These are phyloP conservation scores for Sakesphorus luctuosus DNA, from an alignment of 2,113 vertebrate species.

Conservation along the genomic window DNA sequence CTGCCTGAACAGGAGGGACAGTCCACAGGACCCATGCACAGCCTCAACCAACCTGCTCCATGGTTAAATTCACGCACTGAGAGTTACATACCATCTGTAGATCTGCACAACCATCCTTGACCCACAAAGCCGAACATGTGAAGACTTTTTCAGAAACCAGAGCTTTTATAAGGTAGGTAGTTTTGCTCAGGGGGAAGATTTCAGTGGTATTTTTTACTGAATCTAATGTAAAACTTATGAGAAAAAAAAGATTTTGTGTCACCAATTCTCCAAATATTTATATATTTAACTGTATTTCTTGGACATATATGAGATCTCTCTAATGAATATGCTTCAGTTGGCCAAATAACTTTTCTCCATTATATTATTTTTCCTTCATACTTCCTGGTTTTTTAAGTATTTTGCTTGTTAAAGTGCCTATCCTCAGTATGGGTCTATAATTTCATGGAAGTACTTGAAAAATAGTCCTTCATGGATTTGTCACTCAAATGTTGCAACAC, in stretches of 20 bases:
- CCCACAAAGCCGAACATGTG: not conserved
- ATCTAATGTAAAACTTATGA: not conserved
- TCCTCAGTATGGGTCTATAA: not conserved
- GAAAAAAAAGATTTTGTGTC: not conserved
- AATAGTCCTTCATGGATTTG: not conserved
- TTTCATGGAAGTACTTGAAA: not conserved
- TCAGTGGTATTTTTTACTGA: not conserved
- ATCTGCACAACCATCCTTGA: too few relatives aligned
- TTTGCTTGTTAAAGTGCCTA: not conserved
- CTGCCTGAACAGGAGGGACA: not conserved
- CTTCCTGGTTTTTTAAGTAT: not conserved
- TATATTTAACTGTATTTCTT: not conserved
- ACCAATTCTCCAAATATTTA: not conserved
- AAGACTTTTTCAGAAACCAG: not conserved
- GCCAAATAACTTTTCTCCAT: not conserved
- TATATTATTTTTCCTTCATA: not conserved
- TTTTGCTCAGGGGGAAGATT: not conserved
- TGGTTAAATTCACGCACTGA: not conserved
- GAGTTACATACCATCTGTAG: not conserved
- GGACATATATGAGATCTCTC: not conserved
- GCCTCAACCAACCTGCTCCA: not conserved
- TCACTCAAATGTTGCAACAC: not conserved
- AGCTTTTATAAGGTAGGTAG: not conserved
- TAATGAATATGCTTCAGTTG: not conserved
- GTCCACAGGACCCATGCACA: not conserved